A percentile compares a stretch with the other conserved stretches of the same genome.
Conservation (phyloP, 2,797 vertebrate species). For the Neoniphon sammara region DNA sequence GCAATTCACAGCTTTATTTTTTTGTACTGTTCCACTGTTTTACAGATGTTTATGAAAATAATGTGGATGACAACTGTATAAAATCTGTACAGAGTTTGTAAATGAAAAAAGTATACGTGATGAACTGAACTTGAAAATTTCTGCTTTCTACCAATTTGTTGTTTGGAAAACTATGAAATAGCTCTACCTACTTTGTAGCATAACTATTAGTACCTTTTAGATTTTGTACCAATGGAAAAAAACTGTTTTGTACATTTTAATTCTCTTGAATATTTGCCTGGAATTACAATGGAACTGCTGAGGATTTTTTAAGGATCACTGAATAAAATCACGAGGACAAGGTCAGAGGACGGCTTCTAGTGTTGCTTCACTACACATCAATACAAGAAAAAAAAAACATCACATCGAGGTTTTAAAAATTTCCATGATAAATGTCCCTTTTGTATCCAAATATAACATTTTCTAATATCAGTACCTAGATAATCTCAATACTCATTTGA, state of each 20-base stretch:
- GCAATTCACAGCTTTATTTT: slow-evolving; percentile 68
- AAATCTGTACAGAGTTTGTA: slow-evolving; percentile 74
- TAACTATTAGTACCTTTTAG: slow-evolving; percentile 63
- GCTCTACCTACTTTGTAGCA: slow-evolving; percentile 74
- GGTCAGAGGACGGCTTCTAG: slow-evolving; percentile 25
- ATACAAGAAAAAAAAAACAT: slow-evolving; percentile 3
- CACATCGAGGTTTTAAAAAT: background rate
- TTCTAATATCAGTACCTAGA: slow-evolving; percentile 7
- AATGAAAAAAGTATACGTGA: slow-evolving; percentile 45
- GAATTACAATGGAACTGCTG: slow-evolving; percentile 57
- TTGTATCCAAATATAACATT: background rate
- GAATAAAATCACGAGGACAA: slow-evolving; percentile 69
- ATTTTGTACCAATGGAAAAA: slow-evolving; percentile 77
- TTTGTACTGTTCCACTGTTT: slow-evolving; percentile 60
- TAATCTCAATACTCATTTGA: background rate
- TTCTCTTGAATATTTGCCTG: slow-evolving; percentile 66
- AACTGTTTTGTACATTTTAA: slow-evolving; percentile 76
- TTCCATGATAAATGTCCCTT: slow-evolving; percentile 39
- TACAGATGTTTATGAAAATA: slow-evolving; percentile 56
- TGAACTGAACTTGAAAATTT: slow-evolving; percentile 61
- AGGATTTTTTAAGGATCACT: slow-evolving; percentile 63
- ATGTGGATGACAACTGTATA: slow-evolving; percentile 51
- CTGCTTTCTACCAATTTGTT: slow-evolving; percentile 72
- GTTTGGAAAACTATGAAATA: slow-evolving; percentile 54
- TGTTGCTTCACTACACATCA: slow-evolving; percentile 33